Conservation (phyloP, 2,888 invertebrate genomes). For the Spodoptera exigua region DNA sequence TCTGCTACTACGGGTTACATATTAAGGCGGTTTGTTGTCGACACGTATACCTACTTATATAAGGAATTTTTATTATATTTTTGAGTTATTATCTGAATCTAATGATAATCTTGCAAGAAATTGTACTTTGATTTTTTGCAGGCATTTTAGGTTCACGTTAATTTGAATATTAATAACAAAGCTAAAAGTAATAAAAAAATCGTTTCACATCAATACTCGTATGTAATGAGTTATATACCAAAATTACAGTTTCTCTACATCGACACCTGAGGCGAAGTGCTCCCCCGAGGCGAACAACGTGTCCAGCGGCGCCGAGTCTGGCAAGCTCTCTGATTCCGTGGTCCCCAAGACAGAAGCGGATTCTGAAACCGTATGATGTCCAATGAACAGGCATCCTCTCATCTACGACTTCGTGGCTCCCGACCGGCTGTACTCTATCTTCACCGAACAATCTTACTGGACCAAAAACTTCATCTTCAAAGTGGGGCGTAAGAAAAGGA, state of each 20-base stretch:
- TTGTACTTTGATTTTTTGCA: too few species aligned
- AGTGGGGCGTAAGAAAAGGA: constrained; percentile 27
- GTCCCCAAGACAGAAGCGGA: constrained; percentile 67
- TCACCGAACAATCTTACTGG: constrained; percentile 67
- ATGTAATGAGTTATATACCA: background rate
- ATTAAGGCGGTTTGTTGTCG: too few species aligned
- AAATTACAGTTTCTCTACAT: constrained; percentile 67
- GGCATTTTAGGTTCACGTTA: too few species aligned
- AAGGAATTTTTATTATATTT: too few species aligned
- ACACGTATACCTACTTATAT: too few species aligned
- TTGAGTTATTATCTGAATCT: too few species aligned
- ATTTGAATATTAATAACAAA: too few species aligned
- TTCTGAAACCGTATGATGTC: constrained; percentile 72
- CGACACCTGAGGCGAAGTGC: constrained; percentile 59
- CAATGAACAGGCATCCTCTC: constrained; percentile 7
- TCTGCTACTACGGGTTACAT: too few species aligned
- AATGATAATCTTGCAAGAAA: too few species aligned
- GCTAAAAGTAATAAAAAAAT: too few species aligned
- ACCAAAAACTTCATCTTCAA: constrained; percentile 47
- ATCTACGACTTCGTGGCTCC: constrained; percentile 61
- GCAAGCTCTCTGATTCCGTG: constrained; percentile 55
- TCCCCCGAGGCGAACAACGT: constrained; percentile 57
- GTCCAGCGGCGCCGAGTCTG: constrained; percentile 46
- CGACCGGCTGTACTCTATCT: constrained; percentile 61
- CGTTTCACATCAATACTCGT: background rate